Percentiles rank a stretch among this genome's conserved stretches.
Conservation (phyloP, 2,888 invertebrate species). For the Allophyes oxyacanthae region DNA sequence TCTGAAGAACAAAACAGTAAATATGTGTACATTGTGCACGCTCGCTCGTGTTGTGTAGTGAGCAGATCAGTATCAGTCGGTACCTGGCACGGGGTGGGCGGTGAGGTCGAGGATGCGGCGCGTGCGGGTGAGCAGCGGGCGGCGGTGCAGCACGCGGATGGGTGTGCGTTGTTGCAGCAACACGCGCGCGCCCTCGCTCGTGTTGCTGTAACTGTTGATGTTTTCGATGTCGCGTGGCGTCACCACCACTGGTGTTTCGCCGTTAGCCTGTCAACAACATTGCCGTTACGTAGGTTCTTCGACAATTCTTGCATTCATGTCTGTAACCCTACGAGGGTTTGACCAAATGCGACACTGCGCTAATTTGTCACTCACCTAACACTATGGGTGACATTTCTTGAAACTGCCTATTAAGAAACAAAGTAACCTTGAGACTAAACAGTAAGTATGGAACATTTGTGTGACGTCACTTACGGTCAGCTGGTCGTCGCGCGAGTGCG, state of each 20-base stretch:
- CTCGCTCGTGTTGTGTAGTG: no score
- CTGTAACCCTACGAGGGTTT: no score
- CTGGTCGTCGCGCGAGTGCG: slow-evolving; percentile 65
- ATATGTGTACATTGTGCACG: no score
- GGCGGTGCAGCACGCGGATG: slow-evolving; percentile 95
- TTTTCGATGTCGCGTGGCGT: slow-evolving; percentile 87
- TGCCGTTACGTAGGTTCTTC: no score
- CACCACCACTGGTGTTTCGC: slow-evolving; percentile 57
- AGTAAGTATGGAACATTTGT: no score
- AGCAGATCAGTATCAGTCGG: no score
- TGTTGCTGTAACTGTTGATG: slow-evolving; percentile 77
- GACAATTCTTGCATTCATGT: no score
- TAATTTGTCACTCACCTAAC: no score
- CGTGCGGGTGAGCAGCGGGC: slow-evolving; percentile 92
- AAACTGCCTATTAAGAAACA: no score
- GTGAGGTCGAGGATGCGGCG: slow-evolving; percentile 90
- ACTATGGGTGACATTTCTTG: no score
- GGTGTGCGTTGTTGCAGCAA: slow-evolving; percentile 95
- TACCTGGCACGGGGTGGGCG: slow-evolving; percentile 88
- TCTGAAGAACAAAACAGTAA: slow-evolving; percentile 61
- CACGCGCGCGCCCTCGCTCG: slow-evolving; percentile 78
- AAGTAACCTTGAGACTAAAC: no score
- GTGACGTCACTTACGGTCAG: slow-evolving; percentile 9
- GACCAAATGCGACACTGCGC: no score
- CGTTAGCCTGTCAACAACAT: slow-evolving; percentile 13